Percentiles rank a stretch among this genome's conserved stretches.
phyloP scores from a whole-genome alignment of 2,888 invertebrate species.

The Ophioninae sp. region DNA sequence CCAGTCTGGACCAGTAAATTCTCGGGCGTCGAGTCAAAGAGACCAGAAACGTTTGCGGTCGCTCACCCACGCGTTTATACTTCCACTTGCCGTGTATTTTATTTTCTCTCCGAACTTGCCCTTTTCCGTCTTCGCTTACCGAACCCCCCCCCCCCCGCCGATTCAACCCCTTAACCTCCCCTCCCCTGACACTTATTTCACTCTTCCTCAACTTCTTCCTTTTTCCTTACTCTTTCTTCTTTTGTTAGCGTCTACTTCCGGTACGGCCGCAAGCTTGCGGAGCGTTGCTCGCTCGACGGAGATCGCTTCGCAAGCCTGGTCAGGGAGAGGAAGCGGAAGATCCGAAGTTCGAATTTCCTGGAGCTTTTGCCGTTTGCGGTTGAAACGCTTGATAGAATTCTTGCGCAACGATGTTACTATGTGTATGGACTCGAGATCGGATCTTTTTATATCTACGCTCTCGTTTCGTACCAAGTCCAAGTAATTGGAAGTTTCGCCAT shows the following conservation, averaged over 20 bases:
- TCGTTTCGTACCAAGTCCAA: not conserved
- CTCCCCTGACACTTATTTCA: not conserved
- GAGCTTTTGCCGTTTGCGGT: conserved; percentile 2
- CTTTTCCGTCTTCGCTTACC: conserved; percentile 13
- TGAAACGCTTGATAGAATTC: conserved; percentile 2
- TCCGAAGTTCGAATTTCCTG: conserved; percentile 30
- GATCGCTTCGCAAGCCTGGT: conserved; percentile 12
- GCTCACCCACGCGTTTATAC: conserved; percentile 50
- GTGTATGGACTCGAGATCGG: not conserved
- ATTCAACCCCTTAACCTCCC: not conserved
- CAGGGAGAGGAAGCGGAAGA: conserved; percentile 3
- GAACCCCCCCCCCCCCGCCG: too few relatives aligned
- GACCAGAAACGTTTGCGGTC: conserved; percentile 61
- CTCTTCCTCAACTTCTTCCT: not conserved
- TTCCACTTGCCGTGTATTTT: conserved; percentile 49
- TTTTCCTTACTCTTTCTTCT: conserved; percentile 14
- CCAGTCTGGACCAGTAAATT: conserved; percentile 61
- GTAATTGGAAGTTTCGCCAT: not conserved
- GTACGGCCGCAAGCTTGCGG: conserved; percentile 38
- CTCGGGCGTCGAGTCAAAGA: conserved; percentile 63
- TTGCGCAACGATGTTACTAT: not conserved
- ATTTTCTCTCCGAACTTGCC: conserved; percentile 26
- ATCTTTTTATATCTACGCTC: not conserved
- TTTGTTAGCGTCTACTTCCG: conserved; percentile 50
- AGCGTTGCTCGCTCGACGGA: conserved; percentile 12